Conservation (phyloP, 2,888 invertebrate genomes). For the Trachelus troglodyta region DNA sequence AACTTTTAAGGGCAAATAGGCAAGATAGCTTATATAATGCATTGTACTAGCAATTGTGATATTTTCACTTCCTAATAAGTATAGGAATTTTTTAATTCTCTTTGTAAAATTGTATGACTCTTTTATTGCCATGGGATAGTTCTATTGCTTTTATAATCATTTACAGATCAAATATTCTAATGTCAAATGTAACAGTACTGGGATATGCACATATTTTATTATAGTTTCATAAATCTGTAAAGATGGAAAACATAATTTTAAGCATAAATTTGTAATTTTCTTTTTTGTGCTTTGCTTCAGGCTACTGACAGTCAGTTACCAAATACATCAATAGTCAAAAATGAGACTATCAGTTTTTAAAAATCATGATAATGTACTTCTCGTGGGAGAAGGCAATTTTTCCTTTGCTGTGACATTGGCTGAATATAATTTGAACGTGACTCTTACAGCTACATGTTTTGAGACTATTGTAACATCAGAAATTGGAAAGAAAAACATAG, state of each 20-base stretch:
- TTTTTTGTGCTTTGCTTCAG: neutral
- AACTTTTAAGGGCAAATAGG: neutral
- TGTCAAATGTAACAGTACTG: neutral
- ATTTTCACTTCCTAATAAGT: neutral
- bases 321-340: neutral
- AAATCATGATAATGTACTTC: slow-evolving; percentile 57
- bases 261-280: neutral
- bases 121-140: neutral
- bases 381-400: slow-evolving; percentile 71
- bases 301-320: neutral
- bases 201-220: neutral
- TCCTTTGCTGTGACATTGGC: slow-evolving; percentile 67
- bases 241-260: neutral
- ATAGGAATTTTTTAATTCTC: neutral
- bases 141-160: neutral
- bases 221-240: neutral
- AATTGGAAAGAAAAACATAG: slow-evolving; percentile 51
- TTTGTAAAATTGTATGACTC: neutral
- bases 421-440: slow-evolving; percentile 47
- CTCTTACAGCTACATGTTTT: slow-evolving; percentile 63
- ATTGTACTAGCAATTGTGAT: neutral
- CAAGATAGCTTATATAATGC: neutral
- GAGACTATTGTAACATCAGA: slow-evolving; percentile 55
- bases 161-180: neutral
- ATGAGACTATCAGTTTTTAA: slow-evolving; percentile 52